phyloP scores from a whole-genome alignment of 2,797 vertebrate species.

The Girardinus metallicus region DNA sequence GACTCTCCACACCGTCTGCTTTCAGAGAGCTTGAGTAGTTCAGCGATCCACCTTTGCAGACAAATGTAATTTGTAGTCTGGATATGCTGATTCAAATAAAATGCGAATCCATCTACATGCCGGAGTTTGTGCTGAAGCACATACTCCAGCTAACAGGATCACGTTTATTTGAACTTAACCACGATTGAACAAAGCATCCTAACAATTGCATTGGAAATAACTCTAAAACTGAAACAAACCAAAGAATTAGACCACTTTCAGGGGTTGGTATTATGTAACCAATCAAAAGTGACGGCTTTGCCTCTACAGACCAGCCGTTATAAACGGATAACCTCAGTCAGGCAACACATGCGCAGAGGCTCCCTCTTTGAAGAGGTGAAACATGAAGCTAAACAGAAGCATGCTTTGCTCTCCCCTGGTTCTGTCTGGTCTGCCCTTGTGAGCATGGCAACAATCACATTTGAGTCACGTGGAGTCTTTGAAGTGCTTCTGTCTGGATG shows the following conservation, averaged over 20 bases:
- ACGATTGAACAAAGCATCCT: background rate
- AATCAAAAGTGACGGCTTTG: constrained; percentile 30
- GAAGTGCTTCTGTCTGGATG: constrained; percentile 41
- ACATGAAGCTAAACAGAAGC: constrained; percentile 60
- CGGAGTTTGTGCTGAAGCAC: background rate
- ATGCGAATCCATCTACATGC: background rate
- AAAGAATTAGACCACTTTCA: no score
- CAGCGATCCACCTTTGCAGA: constrained; percentile 54
- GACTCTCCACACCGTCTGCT: constrained; percentile 46
- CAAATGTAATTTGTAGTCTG: background rate
- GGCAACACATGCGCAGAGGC: background rate
- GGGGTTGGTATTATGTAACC: constrained; percentile 10
- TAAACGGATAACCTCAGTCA: constrained; percentile 1
- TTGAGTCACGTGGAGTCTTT: constrained; percentile 48
- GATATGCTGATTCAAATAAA: constrained; percentile 3
- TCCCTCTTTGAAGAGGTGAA: constrained; percentile 61
- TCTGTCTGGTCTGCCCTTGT: constrained; percentile 38
- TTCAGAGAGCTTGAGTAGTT: constrained; percentile 37
- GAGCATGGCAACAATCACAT: constrained; percentile 51
- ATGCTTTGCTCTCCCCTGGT: constrained; percentile 35
- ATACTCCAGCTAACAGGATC: background rate
- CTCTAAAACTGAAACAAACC: background rate
- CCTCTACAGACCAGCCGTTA: constrained; percentile 21
- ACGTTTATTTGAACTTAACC: background rate
- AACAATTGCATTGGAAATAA: background rate